Evolutionary conservation across 2,113 vertebrate species (phyloP), one percentile per base, ranked within the genome.

Genomic region (Camelus bactrianus): DNA sequence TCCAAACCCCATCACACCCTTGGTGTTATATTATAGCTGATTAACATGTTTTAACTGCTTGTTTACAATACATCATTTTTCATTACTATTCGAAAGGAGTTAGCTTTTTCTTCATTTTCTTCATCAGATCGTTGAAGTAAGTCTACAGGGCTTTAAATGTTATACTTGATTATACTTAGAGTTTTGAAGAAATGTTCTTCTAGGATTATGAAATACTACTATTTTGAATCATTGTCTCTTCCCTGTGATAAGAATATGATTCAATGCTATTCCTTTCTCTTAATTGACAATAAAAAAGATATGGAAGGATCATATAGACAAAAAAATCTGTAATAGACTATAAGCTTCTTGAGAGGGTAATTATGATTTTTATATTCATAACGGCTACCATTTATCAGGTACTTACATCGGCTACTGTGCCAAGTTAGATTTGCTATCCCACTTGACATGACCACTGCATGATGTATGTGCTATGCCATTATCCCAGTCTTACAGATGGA

Each of bases 301-400:
- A 38, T 77, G 52, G 10, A 24, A 92, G 24, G 4, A 14, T 58
- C 16, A 64, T 52, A 20, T 32, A 65, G 58, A 16, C 22, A 91
- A 42, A 50, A 62, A 84, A 26, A 54, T 35, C 15, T 17, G 20
- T 56, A 60, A 65, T 80, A 52, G 30, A 56, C 30, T 60, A 0
- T 48, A 90, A 73, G 8, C 26, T 87, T 97, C 56, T 48, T 79
- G 46, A 75, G 32, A 90, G 42, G 11, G 81, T 65, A 79, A 32
- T 79, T 86, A 79, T 32, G 2, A 94, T 91, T 79, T 94, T 94
- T 92, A 79, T 90, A 83, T 60, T 54, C 42, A 92, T n/a, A 56
- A 15, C 42, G 81, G 12, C 22, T 89, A 88, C 77, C 11, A 89
- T 94, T 92, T 79, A 60, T 82, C 69, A 77, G 46, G 28, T 76